Evolutionary conservation across 2,113 vertebrate genomes (phyloP).

Genomic region (Neofelis nebulosa): DNA sequence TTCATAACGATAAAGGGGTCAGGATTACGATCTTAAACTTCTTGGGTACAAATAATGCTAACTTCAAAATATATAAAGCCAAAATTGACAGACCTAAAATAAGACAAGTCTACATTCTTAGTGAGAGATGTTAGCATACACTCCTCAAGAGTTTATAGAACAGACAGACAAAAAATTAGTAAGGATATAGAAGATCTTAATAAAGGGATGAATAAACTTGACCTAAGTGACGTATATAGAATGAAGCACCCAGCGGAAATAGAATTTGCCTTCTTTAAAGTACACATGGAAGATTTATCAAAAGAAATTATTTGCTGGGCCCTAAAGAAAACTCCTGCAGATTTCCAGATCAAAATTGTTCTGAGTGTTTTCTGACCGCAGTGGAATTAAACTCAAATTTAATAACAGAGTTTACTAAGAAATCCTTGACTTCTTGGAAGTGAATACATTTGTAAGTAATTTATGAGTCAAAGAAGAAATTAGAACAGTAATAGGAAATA

Average conservation of each 20-base stretch:
- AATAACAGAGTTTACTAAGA: background rate
- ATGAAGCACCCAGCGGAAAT: background rate
- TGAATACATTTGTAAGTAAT: background rate
- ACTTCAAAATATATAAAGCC: background rate
- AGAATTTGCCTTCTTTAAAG: background rate
- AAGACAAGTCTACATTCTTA: background rate
- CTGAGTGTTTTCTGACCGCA: background rate
- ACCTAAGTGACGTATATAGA: background rate
- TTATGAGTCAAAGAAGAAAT: background rate
- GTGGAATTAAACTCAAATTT: background rate
- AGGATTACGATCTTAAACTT: background rate
- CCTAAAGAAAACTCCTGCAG: background rate
- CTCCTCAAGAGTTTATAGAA: background rate
- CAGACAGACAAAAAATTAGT: background rate
- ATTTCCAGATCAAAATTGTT: background rate
- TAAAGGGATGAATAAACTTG: background rate
- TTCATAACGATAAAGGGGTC: background rate
- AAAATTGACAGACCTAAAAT: background rate
- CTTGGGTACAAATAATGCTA: background rate
- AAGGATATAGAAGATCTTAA: background rate
- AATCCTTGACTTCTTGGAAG: background rate
- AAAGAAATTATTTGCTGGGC: background rate
- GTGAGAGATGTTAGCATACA: background rate
- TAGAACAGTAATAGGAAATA: conserved; percentile 2
- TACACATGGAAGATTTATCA: background rate